Percentiles rank a stretch among this genome's conserved stretches.
Evolutionary conservation across 2,113 vertebrate species (phyloP).

Genomic region (Scytalopus superciliaris): DNA sequence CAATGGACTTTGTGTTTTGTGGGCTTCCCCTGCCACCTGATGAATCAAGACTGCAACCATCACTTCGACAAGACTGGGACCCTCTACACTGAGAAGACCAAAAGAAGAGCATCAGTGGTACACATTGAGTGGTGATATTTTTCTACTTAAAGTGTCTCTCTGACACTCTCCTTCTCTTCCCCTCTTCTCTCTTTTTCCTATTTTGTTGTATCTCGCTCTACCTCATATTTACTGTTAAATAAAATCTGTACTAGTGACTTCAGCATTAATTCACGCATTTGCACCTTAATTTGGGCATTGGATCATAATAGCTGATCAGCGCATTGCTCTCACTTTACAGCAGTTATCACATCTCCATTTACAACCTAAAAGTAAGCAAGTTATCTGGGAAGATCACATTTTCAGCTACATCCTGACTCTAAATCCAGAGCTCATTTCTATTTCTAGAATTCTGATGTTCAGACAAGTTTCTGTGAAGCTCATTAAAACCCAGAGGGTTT

Average conservation of each 20-base stretch:
- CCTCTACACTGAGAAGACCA: neutral
- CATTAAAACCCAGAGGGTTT: neutral
- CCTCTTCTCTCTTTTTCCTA: neutral
- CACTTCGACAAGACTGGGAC: neutral
- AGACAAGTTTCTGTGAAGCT: neutral
- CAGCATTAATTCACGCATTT: too few relatives aligned
- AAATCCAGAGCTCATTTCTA: neutral
- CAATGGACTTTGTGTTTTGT: neutral
- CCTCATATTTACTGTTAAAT: neutral
- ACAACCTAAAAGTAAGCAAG: neutral
- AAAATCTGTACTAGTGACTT: neutral
- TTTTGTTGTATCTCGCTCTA: neutral
- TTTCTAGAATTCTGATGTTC: neutral
- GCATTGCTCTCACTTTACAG: neutral
- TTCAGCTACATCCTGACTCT: neutral
- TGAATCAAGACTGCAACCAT: neutral
- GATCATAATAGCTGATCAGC: neutral
- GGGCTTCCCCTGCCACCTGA: neutral
- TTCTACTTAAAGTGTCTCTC: neutral
- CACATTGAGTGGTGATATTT: neutral
- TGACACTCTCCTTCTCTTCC: neutral
- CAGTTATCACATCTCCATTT: neutral
- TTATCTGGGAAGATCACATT: neutral
- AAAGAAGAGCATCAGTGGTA: neutral
- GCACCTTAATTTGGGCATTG: neutral